Conservation (phyloP, 2,888 invertebrate genomes). For the Cantharis nigra region DNA sequence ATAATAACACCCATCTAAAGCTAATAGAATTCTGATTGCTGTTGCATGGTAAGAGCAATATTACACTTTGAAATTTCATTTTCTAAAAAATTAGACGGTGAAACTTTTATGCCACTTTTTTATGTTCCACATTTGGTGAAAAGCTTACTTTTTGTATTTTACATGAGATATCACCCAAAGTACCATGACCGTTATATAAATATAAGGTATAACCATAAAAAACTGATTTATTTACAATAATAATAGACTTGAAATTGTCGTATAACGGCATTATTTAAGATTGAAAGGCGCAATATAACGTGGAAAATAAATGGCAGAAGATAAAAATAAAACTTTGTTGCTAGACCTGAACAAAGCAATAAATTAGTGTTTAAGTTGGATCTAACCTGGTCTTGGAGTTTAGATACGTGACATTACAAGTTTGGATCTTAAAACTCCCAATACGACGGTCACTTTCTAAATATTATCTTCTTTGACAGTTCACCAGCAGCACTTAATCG, state of each 20-base stretch:
- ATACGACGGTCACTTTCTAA: constrained; percentile 37
- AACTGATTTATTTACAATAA: constrained; percentile 18
- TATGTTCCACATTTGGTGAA: background rate
- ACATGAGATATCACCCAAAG: constrained; percentile 12
- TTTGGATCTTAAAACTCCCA: constrained; percentile 35
- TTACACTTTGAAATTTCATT: background rate
- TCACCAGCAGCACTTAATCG: constrained; percentile 6
- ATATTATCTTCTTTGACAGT: constrained; percentile 37
- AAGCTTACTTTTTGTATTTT: constrained; percentile 2
- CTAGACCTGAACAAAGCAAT: constrained; percentile 17
- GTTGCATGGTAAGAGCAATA: background rate
- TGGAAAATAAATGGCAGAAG: constrained; percentile 7
- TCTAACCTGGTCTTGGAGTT: constrained; percentile 24
- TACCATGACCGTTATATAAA: background rate
- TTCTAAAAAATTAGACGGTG: background rate
- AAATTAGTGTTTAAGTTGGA: constrained; percentile 29
- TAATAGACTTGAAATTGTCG: constrained; percentile 7
- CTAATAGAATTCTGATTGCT: background rate
- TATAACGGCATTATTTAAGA: constrained; percentile 12
- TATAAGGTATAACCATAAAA: constrained; percentile 11
- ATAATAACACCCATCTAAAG: background rate
- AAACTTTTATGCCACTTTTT: background rate
- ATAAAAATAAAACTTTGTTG: constrained; percentile 15
- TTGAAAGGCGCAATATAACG: constrained; percentile 20
- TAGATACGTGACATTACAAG: constrained; percentile 36